Base-by-base conservation (phyloP, 2,113 vertebrate genomes). In the Mystacornis crossleyi region DNA sequence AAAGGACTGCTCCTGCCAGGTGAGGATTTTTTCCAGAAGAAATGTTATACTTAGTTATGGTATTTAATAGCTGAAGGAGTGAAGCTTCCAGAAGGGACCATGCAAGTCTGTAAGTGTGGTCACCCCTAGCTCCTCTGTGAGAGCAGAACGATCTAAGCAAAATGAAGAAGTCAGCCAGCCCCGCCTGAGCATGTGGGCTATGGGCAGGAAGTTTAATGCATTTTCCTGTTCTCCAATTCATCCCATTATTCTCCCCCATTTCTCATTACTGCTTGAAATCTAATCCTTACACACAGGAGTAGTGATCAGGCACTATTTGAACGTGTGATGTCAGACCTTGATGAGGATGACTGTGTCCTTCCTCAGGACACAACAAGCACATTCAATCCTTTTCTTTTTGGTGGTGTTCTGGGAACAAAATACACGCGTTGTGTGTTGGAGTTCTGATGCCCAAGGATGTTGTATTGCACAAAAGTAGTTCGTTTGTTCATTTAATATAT, bases 111-210 rank as follows among this genome's bases (percentile, higher is more conserved):
- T 18, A 38, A 16, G 26, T 47, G 8, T n/a, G 38, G 33, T 51
- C 34, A 51, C 3, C 12, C 18, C 4, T 33, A 70, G 25, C 28
- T 87, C 58, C 47, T 45, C 48, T 66, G 25, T 36, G 60, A 62
- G 14, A 80, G 31, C 34, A 83, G 42, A 73, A 50, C 2, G 2
- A 77, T 23, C 12, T 18, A 13, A 24, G 1, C 16, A 62, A 72
- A 81, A 61, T 23, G 11, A 77, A 69, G 14, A 38, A 42, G 11
- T 21, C 70, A 71, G 8, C 18, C 34, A 58, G 36, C 6, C 10
- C 10, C 31, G 10, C 17, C 6, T 25, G 19, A 89, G 26, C 14
- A 29, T 0, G 0, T 34, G 38, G 40, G 33, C 17, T 16, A 2
- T 6, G 26, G 26, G 10, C 48, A 69, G n/a, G 42, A 86, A 47